These are phyloP conservation scores for Eueremaeus valkanovi DNA, from an alignment of 2,888 invertebrate genomes.

Conservation along the genomic window DNA sequence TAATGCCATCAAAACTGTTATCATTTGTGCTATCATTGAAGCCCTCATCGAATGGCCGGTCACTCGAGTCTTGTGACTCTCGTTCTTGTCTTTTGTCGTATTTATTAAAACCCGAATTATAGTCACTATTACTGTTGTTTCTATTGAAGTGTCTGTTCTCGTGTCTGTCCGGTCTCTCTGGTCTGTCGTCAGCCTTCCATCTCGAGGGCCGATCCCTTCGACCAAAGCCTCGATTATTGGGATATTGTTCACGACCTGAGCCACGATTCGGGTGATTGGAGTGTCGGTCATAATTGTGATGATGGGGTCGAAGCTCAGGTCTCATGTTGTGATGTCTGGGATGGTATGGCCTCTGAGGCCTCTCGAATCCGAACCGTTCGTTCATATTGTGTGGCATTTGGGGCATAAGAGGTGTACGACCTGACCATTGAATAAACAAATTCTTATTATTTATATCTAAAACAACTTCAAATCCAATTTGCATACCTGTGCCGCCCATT, in stretches of 20 bases:
- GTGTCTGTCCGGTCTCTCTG: too few species aligned
- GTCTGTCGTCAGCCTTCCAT: background rate
- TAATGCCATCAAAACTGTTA: background rate
- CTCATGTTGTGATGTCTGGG: slow-evolving; percentile 27
- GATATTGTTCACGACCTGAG: slow-evolving; percentile 20
- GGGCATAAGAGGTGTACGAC: background rate
- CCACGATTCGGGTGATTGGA: background rate
- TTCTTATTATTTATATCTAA: background rate
- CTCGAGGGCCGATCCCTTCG: slow-evolving; percentile 11
- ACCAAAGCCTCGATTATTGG: background rate
- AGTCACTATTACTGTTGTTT: slow-evolving; percentile 15
- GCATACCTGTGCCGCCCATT: background rate
- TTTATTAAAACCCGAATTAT: slow-evolving; percentile 23
- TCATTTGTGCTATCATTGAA: background rate
- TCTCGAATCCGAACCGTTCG: slow-evolving; percentile 11
- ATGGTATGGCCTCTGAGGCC: slow-evolving; percentile 18
- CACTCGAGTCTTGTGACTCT: background rate
- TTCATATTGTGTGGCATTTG: slow-evolving; percentile 27
- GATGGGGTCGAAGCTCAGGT: background rate
- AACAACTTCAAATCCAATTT: background rate
- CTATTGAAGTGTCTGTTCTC: slow-evolving; percentile 3
- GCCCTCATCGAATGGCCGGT: background rate
- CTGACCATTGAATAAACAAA: background rate
- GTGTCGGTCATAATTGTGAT: slow-evolving; percentile 10
- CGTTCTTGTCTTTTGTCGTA: background rate